Conservation (phyloP, 1,140 invertebrate species). For the Gerris buenoi region DNA sequence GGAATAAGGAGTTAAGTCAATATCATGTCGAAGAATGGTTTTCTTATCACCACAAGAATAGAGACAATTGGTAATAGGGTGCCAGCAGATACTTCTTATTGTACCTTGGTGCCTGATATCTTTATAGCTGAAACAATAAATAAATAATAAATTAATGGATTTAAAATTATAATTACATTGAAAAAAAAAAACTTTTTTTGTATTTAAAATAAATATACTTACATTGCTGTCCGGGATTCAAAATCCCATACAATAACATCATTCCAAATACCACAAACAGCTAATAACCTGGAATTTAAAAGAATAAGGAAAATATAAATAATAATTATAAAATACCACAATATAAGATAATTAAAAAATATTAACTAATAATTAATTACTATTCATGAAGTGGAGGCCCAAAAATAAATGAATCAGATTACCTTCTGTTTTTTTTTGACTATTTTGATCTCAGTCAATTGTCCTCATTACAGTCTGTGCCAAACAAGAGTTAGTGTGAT, state of each 20-base stretch:
- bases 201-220: too few species aligned
- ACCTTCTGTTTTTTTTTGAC: too few species aligned
- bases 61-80: conserved; percentile 3
- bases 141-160: neutral
- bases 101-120: conserved; percentile 25
- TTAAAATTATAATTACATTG: conserved; percentile 1
- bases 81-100: conserved; percentile 21
- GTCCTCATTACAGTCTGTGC: too few species aligned
- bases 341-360: too few species aligned
- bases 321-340: too few species aligned
- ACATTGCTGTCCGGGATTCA: conserved; percentile 2
- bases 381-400: too few species aligned
- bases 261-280: conserved; percentile 17
- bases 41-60: conserved; percentile 12
- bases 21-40: conserved; percentile 2
- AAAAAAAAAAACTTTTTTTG: too few species aligned
- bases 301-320: too few species aligned
- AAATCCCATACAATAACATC: conserved; percentile 17
- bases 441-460: too few species aligned
- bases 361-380: too few species aligned
- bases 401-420: too few species aligned
- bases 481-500: too few species aligned
- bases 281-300: conserved; percentile 18
- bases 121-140: conserved; percentile 24
- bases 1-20: neutral